Percentiles rank a stretch among this genome's conserved stretches.
Evolutionary conservation across 2,797 vertebrate species (phyloP).

Genomic region (Coranthus polyacanthus): DNA sequence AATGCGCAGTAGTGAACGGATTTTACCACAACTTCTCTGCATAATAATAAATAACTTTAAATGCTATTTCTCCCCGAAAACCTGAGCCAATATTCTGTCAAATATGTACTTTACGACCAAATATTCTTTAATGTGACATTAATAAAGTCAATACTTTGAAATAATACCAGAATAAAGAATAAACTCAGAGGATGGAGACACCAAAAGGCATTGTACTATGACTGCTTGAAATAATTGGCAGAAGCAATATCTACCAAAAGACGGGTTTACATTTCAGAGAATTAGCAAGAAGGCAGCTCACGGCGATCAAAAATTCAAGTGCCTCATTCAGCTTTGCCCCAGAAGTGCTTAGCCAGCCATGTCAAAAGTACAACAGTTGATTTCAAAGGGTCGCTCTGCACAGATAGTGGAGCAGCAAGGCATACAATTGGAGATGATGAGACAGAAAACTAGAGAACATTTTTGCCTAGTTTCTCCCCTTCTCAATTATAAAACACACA

Average conservation of each 20-base stretch:
- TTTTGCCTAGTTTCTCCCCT: background rate
- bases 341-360: slow-evolving; percentile 4
- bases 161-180: no score
- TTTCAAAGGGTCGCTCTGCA: slow-evolving; percentile 13
- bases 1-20: no score
- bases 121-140: background rate
- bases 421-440: slow-evolving; percentile 26
- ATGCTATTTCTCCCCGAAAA: background rate
- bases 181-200: no score
- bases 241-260: no score
- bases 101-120: slow-evolving; percentile 1
- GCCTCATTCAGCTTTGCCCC: slow-evolving; percentile 1
- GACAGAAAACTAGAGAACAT: slow-evolving; percentile 8
- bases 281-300: background rate
- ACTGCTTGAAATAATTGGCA: no score
- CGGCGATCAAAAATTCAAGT: slow-evolving; percentile 20
- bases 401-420: slow-evolving; percentile 22
- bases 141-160: no score
- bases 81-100: background rate
- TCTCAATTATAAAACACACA: background rate
- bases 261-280: no score
- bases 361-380: slow-evolving; percentile 8
- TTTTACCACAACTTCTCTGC: background rate
- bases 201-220: no score
- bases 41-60: slow-evolving; percentile 5